Evolutionary conservation across 2,113 vertebrate species (phyloP).

Genomic region (Limnothrissa miodon): DNA sequence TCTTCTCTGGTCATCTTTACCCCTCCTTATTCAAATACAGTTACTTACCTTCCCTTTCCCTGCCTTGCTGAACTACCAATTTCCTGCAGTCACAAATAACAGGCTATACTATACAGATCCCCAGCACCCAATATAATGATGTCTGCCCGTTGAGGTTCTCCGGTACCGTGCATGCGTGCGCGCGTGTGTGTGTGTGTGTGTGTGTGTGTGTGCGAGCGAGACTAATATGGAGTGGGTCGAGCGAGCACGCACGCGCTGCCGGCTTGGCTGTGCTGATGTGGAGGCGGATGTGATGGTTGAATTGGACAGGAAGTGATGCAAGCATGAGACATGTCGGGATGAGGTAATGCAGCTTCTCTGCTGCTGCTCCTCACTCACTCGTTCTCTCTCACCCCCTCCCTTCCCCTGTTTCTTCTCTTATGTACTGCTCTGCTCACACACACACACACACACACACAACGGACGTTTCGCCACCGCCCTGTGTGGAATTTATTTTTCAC

Average conservation of each 20-base stretch:
- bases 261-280: slow-evolving; percentile 37
- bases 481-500: slow-evolving; percentile 16
- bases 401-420: neutral
- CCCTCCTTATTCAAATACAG: neutral
- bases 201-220: neutral
- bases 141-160: neutral
- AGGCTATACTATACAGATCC: neutral
- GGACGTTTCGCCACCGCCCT: slow-evolving; percentile 7
- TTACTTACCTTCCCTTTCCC: neutral
- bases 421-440: neutral
- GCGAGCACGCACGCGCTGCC: slow-evolving; percentile 5
- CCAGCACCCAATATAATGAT: neutral
- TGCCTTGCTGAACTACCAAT: neutral
- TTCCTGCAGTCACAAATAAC: neutral
- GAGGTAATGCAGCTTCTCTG: slow-evolving; percentile 53
- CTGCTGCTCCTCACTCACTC: slow-evolving; percentile 8
- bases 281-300: slow-evolving; percentile 36
- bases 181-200: neutral
- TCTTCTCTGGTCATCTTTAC: neutral
- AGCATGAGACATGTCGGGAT: slow-evolving; percentile 45
- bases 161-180: neutral
- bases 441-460: neutral
- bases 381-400: neutral
- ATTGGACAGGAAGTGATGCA: slow-evolving; percentile 50
- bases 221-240: slow-evolving; percentile 16